Conservation (phyloP, 2,113 vertebrate genomes). For the Larimichthys crocea region DNA sequence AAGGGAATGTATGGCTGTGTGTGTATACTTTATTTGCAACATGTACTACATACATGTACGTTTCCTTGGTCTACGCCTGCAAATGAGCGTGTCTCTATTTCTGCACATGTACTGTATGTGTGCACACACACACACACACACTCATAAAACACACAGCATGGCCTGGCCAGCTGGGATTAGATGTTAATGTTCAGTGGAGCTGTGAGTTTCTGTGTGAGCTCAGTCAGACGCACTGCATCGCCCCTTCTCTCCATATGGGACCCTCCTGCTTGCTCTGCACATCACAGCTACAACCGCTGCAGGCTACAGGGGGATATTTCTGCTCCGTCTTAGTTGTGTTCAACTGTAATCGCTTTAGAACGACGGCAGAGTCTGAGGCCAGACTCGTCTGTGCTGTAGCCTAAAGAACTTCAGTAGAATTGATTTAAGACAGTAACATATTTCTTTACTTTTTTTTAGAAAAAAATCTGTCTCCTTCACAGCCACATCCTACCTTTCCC, state of each 20-base stretch:
- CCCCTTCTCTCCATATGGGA: slow-evolving; percentile 78
- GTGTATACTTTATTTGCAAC: neutral
- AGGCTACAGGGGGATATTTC: slow-evolving; percentile 49
- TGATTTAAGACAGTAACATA: too few relatives aligned
- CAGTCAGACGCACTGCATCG: slow-evolving; percentile 70
- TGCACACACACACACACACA: neutral
- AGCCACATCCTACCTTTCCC: neutral
- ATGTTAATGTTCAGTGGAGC: slow-evolving; percentile 80
- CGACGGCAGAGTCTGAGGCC: neutral
- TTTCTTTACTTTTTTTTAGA: neutral
- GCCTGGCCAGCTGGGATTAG: slow-evolving; percentile 74
- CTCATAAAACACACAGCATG: slow-evolving; percentile 10
- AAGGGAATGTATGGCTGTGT: neutral
- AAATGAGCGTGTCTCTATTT: slow-evolving; percentile 3
- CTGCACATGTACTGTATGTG: slow-evolving; percentile 38
- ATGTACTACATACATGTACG: neutral
- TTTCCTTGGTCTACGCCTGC: neutral
- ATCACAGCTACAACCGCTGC: slow-evolving; percentile 53
- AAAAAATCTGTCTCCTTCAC: neutral
- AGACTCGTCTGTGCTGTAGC: neutral
- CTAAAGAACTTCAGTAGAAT: neutral
- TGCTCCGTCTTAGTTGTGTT: slow-evolving; percentile 16
- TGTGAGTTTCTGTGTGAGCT: slow-evolving; percentile 67
- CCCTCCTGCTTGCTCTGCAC: slow-evolving; percentile 58
- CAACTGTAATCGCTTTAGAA: slow-evolving; percentile 16